phyloP scores from a whole-genome alignment of 2,113 vertebrate species.

The Chascanopsetta lugubris region DNA sequence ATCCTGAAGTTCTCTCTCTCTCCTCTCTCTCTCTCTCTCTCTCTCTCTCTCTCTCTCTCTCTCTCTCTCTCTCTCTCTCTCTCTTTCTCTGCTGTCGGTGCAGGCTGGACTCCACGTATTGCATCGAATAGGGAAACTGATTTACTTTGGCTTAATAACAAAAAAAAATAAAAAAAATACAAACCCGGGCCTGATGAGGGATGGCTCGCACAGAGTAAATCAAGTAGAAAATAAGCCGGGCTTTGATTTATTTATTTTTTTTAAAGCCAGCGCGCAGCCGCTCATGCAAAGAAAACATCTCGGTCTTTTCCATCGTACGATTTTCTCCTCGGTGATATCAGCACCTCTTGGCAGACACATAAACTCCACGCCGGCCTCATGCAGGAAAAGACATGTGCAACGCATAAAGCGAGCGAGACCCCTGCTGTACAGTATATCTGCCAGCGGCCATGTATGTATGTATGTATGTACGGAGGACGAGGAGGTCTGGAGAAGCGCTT shows the following conservation, averaged over 20 bases:
- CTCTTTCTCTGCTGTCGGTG: constrained; percentile 51
- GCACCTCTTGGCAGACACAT: constrained; percentile 57
- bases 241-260: constrained; percentile 77
- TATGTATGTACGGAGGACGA: constrained; percentile 30
- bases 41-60: too few species aligned
- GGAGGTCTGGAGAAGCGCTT: constrained; percentile 35
- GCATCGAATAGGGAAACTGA: constrained; percentile 61
- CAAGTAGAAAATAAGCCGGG: constrained; percentile 77
- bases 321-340: constrained; percentile 66
- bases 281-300: constrained; percentile 73
- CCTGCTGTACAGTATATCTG: constrained; percentile 5
- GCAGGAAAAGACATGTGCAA: constrained; percentile 19
- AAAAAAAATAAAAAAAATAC: too few species aligned
- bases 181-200: constrained; percentile 70
- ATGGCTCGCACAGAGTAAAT: constrained; percentile 68
- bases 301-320: constrained; percentile 68
- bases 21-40: too few species aligned
- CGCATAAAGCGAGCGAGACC: constrained; percentile 16
- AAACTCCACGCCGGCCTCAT: constrained; percentile 45
- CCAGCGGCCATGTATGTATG: constrained; percentile 9
- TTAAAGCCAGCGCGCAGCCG: constrained; percentile 65
- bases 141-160: constrained; percentile 77
- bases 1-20: constrained; percentile 66
- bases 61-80: too few species aligned
- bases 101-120: constrained; percentile 57